Base-by-base conservation (phyloP, 2,797 vertebrate genomes). In the Phoeniculus purpureus region DNA sequence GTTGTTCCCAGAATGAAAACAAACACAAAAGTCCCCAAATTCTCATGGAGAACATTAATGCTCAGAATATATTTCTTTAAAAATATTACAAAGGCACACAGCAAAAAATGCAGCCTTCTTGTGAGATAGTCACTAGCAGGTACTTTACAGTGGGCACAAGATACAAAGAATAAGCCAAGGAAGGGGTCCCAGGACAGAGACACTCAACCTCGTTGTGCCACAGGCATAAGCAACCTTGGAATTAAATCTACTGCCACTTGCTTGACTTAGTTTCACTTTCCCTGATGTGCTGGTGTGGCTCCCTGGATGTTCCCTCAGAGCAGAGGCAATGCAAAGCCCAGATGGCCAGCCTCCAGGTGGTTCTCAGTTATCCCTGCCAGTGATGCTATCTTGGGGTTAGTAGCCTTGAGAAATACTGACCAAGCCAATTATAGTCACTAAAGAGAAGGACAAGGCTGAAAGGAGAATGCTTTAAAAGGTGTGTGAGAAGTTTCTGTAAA, bases 161-260 rank as follows among this genome's bases (percentile, higher is more conserved):
- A 37, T 59, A 62, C 16, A 10, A 29, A 52, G 29, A 62, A 70
- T 54, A 84, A 72, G 31, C 18, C 76, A 55, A 78, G 37, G 43
- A 85, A 66, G 27, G 25, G 27, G 5, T 15, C 43, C 29, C 2
- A 2, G 27, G 29, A 43, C 65, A 80, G 45, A 76, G 16, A 34
- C 18, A 3, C 8, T 45, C 50, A 58, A 26, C 5, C 5, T 70
- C 16, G 13, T 81, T 50, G 51, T 0, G 0, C 21, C 31, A 55
- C 8, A 68, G 40, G 13, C 9, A 27, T 25, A 61, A 71, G 32
- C 22, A 80, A 22, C 7, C 12, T 77, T 56, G 51, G 20, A 70
- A 59, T 59, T 74, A 68, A 81, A 78, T 64, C 40, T 54, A 34
- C 48, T 74, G 27, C 18, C 6, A 9, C n/a, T 15, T 70, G 21